Evolutionary conservation across 1,140 invertebrate species (phyloP), one percentile per base, ranked within the genome.

Genomic region (Drosophila ohnishii): DNA sequence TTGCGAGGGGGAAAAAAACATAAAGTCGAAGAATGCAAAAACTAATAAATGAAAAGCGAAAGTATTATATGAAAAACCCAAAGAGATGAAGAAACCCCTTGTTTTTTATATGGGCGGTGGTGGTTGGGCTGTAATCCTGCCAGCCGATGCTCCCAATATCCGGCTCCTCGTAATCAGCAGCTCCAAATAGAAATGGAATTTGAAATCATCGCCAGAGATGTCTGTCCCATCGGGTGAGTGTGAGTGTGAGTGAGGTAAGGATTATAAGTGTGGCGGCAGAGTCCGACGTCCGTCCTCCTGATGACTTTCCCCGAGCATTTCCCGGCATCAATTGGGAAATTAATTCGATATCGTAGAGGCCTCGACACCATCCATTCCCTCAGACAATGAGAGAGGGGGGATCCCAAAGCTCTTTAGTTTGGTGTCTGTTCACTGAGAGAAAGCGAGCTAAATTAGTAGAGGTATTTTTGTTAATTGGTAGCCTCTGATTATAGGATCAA

Each of bases 21-120:
- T 50, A 11, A 57, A 77, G 59, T 39, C 56, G 71, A 64, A 64
- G 45, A 75, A 57, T 75, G 72, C 73, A 75, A 75, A 35, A 75
- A 75, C 71, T 75, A 75, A 75, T 75, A 75, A 75, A 75, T 64
- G 50, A 74, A 75, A 75, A 64, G 57, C 70, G 51, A 75, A 71
- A 71, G 67, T 71, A 71, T 71, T 71, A 71, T 71, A 70, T 71
- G 65, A 70, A 40, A 64, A 74, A 55, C 39, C 39, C 34, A 63
- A 37, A 34, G 25, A 28, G 25, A 11, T 8, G 2, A 25, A 37
- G 6, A 8, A 67, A 47, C 25, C 6, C 13, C 1, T 19, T 7
- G 47, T 16, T 10, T 39, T 37, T 3, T 48, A 8, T 19, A 0
- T 22, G 42, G 48, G 32, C 16, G 40, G 30, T 11, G 28, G 42